Percentiles rank a stretch among this genome's conserved stretches.
These are phyloP conservation scores for Psittacula cyanocephala DNA, from an alignment of 2,113 vertebrate genomes.

Conservation along the genomic window DNA sequence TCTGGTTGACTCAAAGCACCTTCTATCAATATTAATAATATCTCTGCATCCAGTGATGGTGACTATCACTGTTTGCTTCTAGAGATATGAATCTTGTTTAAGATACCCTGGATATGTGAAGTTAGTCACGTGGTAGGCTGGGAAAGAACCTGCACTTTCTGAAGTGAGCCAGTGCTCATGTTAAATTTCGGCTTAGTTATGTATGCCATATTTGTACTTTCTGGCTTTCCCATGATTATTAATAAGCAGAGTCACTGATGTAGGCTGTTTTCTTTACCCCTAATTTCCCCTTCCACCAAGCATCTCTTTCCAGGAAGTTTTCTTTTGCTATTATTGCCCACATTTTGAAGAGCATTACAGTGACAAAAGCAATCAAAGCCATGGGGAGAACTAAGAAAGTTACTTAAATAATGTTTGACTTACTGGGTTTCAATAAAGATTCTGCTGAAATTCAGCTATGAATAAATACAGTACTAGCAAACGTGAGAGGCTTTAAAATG, in stretches of 20 bases:
- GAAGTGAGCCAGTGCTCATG: neutral
- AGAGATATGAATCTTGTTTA: constrained; percentile 1
- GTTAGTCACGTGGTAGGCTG: neutral
- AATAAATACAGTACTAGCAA: neutral
- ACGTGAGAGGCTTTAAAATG: neutral
- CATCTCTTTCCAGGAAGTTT: neutral
- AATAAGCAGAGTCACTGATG: neutral
- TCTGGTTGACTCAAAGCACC: neutral
- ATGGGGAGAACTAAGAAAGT: neutral
- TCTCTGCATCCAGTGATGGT: neutral
- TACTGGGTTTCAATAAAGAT: neutral
- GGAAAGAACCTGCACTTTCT: neutral
- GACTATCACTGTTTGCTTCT: constrained; percentile 24
- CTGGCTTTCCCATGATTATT: neutral
- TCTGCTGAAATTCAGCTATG: neutral
- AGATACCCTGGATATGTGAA: constrained; percentile 15
- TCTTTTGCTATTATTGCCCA: neutral
- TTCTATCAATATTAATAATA: constrained; percentile 37
- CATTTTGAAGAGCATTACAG: neutral
- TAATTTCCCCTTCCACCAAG: neutral
- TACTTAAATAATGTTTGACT: neutral
- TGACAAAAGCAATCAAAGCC: neutral
- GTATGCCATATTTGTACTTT: neutral
- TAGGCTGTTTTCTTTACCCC: neutral
- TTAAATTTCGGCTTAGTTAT: neutral